A percentile compares a stretch with the other conserved stretches of the same genome.
These are phyloP conservation scores for Halictus quadricinctus DNA, from an alignment of 2,888 invertebrate species.

Conservation along the genomic window DNA sequence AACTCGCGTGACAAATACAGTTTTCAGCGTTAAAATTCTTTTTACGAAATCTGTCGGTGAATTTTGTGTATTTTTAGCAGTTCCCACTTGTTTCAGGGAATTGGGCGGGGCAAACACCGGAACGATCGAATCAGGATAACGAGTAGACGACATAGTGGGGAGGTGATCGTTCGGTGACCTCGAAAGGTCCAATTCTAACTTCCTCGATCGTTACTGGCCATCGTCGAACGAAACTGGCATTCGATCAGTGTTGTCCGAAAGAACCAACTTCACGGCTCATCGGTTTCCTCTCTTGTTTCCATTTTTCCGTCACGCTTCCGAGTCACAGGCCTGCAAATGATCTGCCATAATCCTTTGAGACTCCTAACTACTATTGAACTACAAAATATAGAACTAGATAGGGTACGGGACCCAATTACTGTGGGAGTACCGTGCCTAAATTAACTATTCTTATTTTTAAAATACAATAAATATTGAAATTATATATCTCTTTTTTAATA, in stretches of 20 bases:
- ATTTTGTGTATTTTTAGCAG: neutral
- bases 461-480: no score
- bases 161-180: neutral
- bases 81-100: neutral
- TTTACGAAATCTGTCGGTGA: neutral
- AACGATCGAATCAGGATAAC: neutral
- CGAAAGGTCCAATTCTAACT: no score
- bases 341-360: neutral
- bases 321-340: neutral
- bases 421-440: no score
- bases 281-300: conserved; percentile 42
- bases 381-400: no score
- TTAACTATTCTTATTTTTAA: no score
- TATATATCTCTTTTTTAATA: no score
- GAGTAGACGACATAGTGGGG: neutral
- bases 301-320: neutral
- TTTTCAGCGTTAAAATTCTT: neutral
- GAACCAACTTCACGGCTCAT: conserved; percentile 81
- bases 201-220: conserved; percentile 40
- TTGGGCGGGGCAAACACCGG: neutral
- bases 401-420: no score
- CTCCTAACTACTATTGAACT: neutral
- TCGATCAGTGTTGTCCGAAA: conserved; percentile 72
- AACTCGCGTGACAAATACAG: neutral
- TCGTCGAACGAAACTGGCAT: conserved; percentile 33